Conservation (phyloP, 2,888 invertebrate species). For the Andrena bicolor region DNA sequence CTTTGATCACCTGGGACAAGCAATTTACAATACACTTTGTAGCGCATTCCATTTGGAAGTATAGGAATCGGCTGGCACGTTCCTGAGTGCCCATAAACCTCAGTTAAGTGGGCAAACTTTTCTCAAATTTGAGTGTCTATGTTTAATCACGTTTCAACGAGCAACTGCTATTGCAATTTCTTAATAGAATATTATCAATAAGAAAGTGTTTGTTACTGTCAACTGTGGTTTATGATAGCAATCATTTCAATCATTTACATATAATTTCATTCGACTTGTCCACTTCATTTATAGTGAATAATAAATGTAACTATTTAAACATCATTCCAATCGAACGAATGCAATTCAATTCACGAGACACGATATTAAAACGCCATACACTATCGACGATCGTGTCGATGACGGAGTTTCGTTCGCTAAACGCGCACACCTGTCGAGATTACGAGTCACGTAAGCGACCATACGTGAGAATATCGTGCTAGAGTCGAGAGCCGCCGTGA, state of each 20-base stretch:
- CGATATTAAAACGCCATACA: slow-evolving; percentile 52
- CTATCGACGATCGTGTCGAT: slow-evolving; percentile 47
- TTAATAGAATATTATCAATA: no score
- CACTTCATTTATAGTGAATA: background rate
- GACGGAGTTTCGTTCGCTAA: slow-evolving; percentile 22
- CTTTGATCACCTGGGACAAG: slow-evolving; percentile 89
- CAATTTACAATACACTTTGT: background rate
- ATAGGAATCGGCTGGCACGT: background rate
- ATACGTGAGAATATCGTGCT: slow-evolving; percentile 76
- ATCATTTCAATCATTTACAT: background rate
- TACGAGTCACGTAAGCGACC: slow-evolving; percentile 76
- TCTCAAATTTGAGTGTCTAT: background rate
- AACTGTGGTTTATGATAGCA: background rate
- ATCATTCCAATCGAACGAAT: background rate
- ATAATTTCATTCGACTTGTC: background rate
- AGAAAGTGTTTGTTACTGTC: no score
- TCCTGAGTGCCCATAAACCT: no score
- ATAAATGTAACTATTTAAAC: background rate
- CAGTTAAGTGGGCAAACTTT: no score
- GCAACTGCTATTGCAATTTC: no score
- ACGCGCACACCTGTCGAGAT: slow-evolving; percentile 79
- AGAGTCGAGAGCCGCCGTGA: slow-evolving; percentile 73
- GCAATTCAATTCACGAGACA: slow-evolving; percentile 19
- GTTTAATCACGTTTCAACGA: no score
- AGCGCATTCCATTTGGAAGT: background rate